Conservation (phyloP, 2,113 vertebrate genomes). For the Elgaria multicarinata region DNA sequence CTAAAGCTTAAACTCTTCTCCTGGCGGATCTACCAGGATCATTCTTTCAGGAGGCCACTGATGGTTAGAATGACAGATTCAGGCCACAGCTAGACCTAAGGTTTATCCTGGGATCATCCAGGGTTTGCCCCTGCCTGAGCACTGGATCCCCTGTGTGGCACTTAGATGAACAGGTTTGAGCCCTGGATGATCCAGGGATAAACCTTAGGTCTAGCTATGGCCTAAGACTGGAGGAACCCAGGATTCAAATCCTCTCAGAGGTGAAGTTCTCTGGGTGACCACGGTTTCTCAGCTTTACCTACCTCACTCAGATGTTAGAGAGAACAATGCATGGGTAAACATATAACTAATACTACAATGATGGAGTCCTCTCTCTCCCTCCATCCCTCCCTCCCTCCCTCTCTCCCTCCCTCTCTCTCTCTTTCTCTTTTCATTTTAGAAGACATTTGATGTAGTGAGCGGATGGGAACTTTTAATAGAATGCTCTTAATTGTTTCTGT, state of each 20-base stretch:
- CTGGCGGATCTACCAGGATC: accelerated
- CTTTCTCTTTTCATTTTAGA: neutral
- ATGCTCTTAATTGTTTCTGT: too few relatives aligned
- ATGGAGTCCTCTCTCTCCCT: neutral
- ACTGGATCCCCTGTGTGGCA: too few relatives aligned
- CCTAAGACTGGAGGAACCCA: neutral
- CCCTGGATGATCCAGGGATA: too few relatives aligned
- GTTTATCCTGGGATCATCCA: too few relatives aligned
- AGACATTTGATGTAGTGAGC: neutral
- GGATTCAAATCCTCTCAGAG: neutral
- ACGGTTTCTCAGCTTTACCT: neutral
- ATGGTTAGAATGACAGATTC: too few relatives aligned
- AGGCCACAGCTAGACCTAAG: too few relatives aligned
- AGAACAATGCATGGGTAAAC: neutral
- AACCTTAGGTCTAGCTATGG: too few relatives aligned
- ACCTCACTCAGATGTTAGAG: neutral
- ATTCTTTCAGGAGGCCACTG: neutral
- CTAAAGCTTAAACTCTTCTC: too few relatives aligned
- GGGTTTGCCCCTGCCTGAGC: too few relatives aligned
- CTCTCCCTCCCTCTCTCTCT: too few relatives aligned
- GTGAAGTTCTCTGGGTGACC: neutral
- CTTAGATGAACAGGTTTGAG: too few relatives aligned
- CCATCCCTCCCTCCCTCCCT: too few relatives aligned
- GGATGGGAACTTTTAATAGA: neutral
- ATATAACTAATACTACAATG: neutral